Percentiles rank a stretch among this genome's conserved stretches.
Evolutionary conservation across 2,888 invertebrate species (phyloP).

Genomic region (Melanostoma mellinum): DNA sequence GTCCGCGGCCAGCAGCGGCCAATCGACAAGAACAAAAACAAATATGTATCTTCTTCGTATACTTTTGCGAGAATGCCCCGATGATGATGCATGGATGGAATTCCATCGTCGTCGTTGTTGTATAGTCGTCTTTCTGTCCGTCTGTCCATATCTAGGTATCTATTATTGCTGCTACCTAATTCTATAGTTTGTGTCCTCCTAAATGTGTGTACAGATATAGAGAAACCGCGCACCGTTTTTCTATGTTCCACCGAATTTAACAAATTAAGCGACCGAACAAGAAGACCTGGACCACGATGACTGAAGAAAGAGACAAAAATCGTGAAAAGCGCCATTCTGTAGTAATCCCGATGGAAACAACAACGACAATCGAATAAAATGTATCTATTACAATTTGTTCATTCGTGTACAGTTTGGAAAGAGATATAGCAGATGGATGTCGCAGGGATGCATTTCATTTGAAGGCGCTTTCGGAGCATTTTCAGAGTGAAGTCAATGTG

Average conservation of each 20-base stretch:
- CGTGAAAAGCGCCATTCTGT: slow-evolving; percentile 71
- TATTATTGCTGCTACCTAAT: slow-evolving; percentile 73
- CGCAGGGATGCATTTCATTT: slow-evolving; percentile 3
- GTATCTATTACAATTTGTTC: slow-evolving; percentile 73
- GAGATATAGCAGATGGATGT: not conserved
- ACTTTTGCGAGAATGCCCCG: slow-evolving; percentile 35
- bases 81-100: slow-evolving; percentile 72
- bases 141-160: slow-evolving; percentile 68
- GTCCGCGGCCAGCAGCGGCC: slow-evolving; percentile 58
- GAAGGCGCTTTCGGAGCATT: not conserved
- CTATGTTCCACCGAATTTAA: slow-evolving; percentile 60
- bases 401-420: slow-evolving; percentile 27
- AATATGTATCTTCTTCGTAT: slow-evolving; percentile 24
- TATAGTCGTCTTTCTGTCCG: slow-evolving; percentile 46
- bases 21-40: slow-evolving; percentile 53
- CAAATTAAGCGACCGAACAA: slow-evolving; percentile 59
- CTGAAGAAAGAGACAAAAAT: slow-evolving; percentile 45
- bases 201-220: slow-evolving; percentile 49
- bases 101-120: slow-evolving; percentile 38
- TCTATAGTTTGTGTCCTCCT: slow-evolving; percentile 63
- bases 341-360: slow-evolving; percentile 51
- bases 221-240: slow-evolving; percentile 22
- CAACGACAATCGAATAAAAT: slow-evolving; percentile 71
- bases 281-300: not conserved
- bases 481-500: too few relatives aligned